Percentiles rank a stretch among this genome's conserved stretches.
Evolutionary conservation across 2,113 vertebrate species (phyloP).

Genomic region (Campylomormyrus tamandua): DNA sequence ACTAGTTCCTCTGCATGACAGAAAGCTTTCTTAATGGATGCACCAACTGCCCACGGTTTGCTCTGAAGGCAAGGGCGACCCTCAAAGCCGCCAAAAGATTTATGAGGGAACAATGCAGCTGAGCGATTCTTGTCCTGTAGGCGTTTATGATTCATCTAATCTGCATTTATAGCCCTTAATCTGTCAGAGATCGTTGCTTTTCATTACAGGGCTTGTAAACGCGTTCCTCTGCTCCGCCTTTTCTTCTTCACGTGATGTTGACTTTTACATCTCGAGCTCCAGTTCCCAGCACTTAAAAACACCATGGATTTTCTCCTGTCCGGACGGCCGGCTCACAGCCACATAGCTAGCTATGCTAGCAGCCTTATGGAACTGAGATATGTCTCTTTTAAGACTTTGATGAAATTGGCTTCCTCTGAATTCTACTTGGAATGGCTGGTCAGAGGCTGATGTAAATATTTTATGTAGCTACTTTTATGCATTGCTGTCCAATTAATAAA

Average conservation of each 20-base stretch:
- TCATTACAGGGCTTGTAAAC: conserved; percentile 23
- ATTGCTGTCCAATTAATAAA: background rate
- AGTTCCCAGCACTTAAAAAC: background rate
- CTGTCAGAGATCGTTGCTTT: conserved; percentile 23
- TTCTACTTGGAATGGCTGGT: background rate
- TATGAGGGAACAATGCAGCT: conserved; percentile 19
- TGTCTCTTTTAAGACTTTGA: background rate
- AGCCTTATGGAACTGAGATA: background rate
- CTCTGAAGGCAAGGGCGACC: conserved; percentile 18
- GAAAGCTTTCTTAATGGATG: conserved; percentile 19
- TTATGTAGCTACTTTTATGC: background rate
- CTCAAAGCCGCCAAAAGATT: conserved; percentile 18
- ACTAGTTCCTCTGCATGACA: background rate
- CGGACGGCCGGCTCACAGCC: background rate
- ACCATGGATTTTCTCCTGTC: background rate
- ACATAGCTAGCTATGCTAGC: no score
- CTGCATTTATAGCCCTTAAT: conserved; percentile 28
- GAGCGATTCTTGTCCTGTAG: conserved; percentile 16
- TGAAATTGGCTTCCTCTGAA: background rate
- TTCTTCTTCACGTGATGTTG: conserved; percentile 14
- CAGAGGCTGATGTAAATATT: background rate
- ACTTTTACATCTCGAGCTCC: background rate
- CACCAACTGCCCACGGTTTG: conserved; percentile 11
- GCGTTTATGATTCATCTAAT: conserved; percentile 26
- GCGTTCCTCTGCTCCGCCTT: background rate